Base-by-base conservation (phyloP, 2,113 vertebrate species). In the Toxotes chatareus region DNA sequence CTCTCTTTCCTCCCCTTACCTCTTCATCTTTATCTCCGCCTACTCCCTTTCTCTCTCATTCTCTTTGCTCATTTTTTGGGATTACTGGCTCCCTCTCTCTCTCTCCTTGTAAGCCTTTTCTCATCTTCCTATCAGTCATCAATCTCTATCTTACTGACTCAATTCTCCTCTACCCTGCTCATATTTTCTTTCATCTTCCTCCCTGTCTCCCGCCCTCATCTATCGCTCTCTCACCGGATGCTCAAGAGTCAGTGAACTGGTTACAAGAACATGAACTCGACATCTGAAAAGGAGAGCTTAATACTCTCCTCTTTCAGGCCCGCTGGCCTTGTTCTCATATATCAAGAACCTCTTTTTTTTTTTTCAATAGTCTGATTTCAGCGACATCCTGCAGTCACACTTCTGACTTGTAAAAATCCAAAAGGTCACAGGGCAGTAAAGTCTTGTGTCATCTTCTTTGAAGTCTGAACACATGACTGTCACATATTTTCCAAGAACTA, bases 81-180 rank as follows among this genome's bases (percentile, higher is more conserved):
- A 88, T 89, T 87, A 81, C 70, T 65, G 66, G 19, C 63, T 53
- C 16, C 56, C 21, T 53, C 69, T 56, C 68, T 60, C 23, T 55
- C 69, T 51, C 53, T 46, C 77, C 49, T 73, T 79, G 40, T 85
- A 86, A 92, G 86, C 85, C 83, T 85, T 91, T 89, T 90, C 88
- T 89, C 85, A 90, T 93, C 88, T 88, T 91, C 85, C 88, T 89
- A 88, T 91, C 91, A 86, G 89, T 93, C 88, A 93, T 93, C 91
- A 88, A 93, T 93, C 92, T 92, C 83, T 82, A 89, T 92, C 90
- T 87, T 86, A 91, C 84, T 47, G 87, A 91, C 91, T 92, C 86
- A 84, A 87, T 91, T 88, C 89, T 93, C 80, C 79, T 89, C 87
- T 73, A 88, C 79, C 84, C 86, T 64, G 82, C 85, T 93, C 88